Evolutionary conservation across 2,113 vertebrate species (phyloP), one percentile per base, ranked within the genome.

Genomic region (Chascanopsetta lugubris): DNA sequence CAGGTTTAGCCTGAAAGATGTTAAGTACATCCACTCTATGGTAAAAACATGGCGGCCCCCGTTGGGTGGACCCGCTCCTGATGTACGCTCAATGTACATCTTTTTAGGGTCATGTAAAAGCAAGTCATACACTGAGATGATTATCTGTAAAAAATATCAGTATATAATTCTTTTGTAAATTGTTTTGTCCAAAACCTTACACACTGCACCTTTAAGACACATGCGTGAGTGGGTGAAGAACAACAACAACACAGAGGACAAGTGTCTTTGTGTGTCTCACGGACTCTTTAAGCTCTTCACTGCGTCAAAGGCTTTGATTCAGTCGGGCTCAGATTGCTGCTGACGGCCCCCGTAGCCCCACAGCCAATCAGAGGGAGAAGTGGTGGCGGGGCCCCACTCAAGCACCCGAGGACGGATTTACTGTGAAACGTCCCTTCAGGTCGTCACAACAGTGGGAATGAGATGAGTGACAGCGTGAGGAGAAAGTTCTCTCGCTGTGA

Each of bases 231-330:
- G 26, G 38, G 18, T 21, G 24, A 61, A 5, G 17, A 18, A 18
- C 38, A 51, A 45, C 47, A 21, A 53, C 58, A 45, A 51, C 13
- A 69, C 25, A 30, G 20, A n/a, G 13, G 58, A 55, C 11, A 50
- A 72, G 43, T 27, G 46, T 30, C 13, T 56, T 15, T 58, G 2
- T 43, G 18, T 46, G 45, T 66, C 61, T 53, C 5, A 3, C 5
- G 65, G 47, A 53, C 60, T 46, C 47, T 75, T 24, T 29, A 25
- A 25, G 22, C 21, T 36, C 4, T 36, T 15, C n/a, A 3, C 18
- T 46, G 15, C 48, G 69, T 67, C 53, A 79, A 77, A 61, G 51
- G 50, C 20, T 68, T 85, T 63, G 70, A 70, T 72, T 34, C 40
- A 50, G 21, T 20, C 13, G 57, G 59, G 69, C 58, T 82, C 36